A percentile compares a stretch with the other conserved stretches of the same genome.
Evolutionary conservation across 2,888 invertebrate species (phyloP).

Genomic region (Netelia fuscicornis): DNA sequence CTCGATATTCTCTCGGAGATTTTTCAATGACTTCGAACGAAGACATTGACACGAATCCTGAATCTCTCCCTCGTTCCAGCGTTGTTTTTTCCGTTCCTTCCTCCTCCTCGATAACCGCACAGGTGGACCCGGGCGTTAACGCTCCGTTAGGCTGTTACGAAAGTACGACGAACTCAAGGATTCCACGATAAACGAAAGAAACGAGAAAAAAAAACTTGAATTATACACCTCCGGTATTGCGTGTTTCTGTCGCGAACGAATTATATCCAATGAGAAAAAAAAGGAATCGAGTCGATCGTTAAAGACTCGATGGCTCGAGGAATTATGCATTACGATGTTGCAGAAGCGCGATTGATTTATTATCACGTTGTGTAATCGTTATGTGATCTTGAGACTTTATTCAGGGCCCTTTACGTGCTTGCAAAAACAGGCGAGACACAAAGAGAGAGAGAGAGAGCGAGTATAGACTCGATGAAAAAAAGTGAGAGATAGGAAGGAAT

Average conservation of each 20-base stretch:
- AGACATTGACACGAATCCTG: conserved; percentile 32
- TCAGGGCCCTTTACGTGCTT: background rate
- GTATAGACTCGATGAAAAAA: background rate
- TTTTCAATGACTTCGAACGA: conserved; percentile 11
- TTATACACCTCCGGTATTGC: background rate
- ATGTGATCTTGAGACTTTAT: conserved; percentile 20
- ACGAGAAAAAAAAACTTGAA: background rate
- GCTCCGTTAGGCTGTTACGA: conserved; percentile 62
- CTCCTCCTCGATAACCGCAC: background rate
- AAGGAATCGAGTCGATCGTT: background rate
- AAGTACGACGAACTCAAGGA: conserved; percentile 65
- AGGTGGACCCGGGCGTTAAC: conserved; percentile 16
- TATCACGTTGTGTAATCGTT: conserved; percentile 9
- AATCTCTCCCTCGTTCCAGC: background rate
- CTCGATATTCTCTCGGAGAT: background rate
- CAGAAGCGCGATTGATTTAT: background rate
- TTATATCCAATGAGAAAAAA: background rate
- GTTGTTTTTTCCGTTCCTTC: conserved; percentile 17
- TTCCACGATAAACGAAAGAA: conserved; percentile 27
- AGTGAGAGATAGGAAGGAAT: conserved; percentile 19
- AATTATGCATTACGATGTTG: background rate
- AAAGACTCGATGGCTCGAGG: background rate
- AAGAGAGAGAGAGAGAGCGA: conserved; percentile 2
- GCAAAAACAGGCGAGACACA: background rate
- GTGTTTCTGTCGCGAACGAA: background rate